Conservation (phyloP, 2,797 vertebrate genomes). For the Dromococcyx pavoninus region DNA sequence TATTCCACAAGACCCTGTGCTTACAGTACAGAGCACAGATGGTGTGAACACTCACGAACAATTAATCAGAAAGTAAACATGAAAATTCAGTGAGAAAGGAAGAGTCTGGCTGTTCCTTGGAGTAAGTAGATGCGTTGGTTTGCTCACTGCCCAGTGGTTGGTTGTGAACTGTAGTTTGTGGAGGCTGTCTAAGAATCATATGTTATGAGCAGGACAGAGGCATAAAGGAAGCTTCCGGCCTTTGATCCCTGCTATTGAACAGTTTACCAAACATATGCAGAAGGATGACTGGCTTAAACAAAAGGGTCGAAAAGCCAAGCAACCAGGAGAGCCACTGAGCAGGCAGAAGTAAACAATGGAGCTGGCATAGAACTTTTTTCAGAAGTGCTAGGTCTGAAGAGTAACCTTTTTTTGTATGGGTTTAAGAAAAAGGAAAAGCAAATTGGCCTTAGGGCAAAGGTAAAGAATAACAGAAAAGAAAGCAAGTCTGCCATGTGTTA, state of each 20-base stretch:
- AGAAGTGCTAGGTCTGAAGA: background rate
- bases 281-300: background rate
- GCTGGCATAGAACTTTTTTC: background rate
- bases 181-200: background rate
- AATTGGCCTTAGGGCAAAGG: background rate
- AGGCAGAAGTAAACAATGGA: background rate
- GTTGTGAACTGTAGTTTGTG: background rate
- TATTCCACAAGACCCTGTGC: constrained; percentile 1
- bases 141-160: background rate
- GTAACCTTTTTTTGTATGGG: background rate
- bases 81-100: background rate
- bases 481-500: background rate
- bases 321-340: background rate
- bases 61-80: background rate
- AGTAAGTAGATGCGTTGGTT: background rate
- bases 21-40: constrained; percentile 30
- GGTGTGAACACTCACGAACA: background rate
- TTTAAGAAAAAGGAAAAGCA: background rate
- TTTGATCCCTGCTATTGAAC: background rate
- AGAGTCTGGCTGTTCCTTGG: background rate
- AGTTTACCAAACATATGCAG: background rate
- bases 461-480: background rate
- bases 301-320: background rate
- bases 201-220: background rate
- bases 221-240: background rate